Conservation (phyloP, 35 echinoderm and acorn worm genomes). For the Lytechinus pictus region DNA sequence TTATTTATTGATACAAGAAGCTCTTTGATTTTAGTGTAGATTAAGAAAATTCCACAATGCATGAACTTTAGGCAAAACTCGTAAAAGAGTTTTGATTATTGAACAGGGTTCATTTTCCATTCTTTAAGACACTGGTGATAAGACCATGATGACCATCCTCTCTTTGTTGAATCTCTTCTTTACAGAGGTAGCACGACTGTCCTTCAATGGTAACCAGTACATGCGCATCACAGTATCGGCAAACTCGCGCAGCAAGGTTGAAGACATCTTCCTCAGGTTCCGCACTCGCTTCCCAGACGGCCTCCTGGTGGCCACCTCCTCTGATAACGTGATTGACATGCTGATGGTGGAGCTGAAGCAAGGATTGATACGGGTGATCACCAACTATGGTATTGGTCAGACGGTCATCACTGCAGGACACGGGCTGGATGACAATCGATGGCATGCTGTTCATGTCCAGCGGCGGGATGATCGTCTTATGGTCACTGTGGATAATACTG, state of each 20-base stretch:
- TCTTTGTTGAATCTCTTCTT: neutral
- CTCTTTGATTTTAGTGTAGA: neutral
- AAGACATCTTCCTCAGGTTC: constrained; percentile 89
- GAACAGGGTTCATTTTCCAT: neutral
- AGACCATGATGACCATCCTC: neutral
- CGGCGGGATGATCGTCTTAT: constrained; percentile 60
- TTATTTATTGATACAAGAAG: neutral
- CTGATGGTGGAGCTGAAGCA: constrained; percentile 75
- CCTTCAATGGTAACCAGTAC: constrained; percentile 89
- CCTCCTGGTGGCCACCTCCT: constrained; percentile 75
- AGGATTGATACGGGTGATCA: constrained; percentile 60
- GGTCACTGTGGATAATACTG: constrained; percentile 77
- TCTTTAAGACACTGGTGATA: neutral
- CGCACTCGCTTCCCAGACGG: constrained; percentile 77
- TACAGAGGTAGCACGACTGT: constrained; percentile 75
- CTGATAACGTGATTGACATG: constrained; percentile 68
- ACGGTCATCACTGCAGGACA: constrained; percentile 62
- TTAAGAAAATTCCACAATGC: neutral
- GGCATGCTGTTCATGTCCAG: constrained; percentile 83
- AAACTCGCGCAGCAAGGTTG: constrained; percentile 70
- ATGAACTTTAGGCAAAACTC: neutral
- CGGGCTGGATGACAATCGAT: constrained; percentile 78
- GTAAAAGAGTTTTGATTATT: neutral
- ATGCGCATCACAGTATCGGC: constrained; percentile 69
- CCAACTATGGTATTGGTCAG: constrained; percentile 76